phyloP scores from a whole-genome alignment of 2,888 invertebrate genomes.

The Cactoblastis cactorum region DNA sequence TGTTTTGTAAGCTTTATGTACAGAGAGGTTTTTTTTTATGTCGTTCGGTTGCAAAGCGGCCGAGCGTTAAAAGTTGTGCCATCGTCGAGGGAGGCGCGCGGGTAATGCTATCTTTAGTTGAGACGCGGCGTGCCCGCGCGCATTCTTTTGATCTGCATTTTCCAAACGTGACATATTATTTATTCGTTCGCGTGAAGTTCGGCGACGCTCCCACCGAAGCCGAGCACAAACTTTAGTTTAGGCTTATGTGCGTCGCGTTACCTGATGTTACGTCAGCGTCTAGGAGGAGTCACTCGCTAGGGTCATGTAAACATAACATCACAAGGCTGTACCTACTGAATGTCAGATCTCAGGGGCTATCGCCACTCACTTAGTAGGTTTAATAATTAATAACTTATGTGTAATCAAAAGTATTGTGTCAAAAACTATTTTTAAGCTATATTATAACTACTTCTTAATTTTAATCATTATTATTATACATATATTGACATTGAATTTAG shows the following conservation, averaged over 20 bases:
- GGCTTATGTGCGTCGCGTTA: slow-evolving; percentile 69
- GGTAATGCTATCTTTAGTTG: slow-evolving; percentile 15
- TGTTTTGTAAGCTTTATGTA: slow-evolving; percentile 57
- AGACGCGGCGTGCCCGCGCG: slow-evolving; percentile 17
- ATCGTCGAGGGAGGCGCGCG: slow-evolving; percentile 38
- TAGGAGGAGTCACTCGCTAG: slow-evolving; percentile 35
- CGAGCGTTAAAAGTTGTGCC: slow-evolving; percentile 56
- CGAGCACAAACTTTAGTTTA: slow-evolving; percentile 61
- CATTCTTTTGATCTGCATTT: slow-evolving; percentile 40
- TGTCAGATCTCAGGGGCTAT: slow-evolving; percentile 19
- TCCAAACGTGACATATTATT: slow-evolving; percentile 63
- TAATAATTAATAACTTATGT: no score
- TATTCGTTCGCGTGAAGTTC: slow-evolving; percentile 60
- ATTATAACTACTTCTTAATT: not conserved
- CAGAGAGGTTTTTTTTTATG: slow-evolving; percentile 46
- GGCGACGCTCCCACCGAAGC: slow-evolving; percentile 70
- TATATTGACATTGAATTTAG: no score
- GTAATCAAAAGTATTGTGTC: slow-evolving; percentile 12
- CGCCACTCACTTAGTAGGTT: slow-evolving; percentile 12
- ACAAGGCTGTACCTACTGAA: slow-evolving; percentile 15
- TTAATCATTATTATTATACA: not conserved
- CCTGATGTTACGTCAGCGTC: slow-evolving; percentile 54
- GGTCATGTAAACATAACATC: slow-evolving; percentile 1
- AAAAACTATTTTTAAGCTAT: slow-evolving; percentile 10
- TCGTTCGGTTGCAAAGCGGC: slow-evolving; percentile 60